A percentile compares a stretch with the other conserved stretches of the same genome.
Evolutionary conservation across 1,140 invertebrate genomes (phyloP).

Genomic region (Theocolax elegans): DNA sequence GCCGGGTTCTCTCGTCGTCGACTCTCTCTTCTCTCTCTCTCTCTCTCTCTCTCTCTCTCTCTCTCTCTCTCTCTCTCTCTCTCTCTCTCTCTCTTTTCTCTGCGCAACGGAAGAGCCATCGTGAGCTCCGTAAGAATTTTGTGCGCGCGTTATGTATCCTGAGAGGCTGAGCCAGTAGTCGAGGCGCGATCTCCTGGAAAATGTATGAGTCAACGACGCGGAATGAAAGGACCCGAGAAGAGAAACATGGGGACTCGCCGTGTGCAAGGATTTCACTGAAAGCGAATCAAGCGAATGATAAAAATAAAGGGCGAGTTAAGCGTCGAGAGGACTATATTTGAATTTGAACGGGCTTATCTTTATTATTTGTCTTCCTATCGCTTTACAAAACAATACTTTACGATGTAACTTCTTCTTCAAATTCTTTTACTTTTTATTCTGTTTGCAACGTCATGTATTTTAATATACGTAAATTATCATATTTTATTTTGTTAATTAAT

Average conservation of each 20-base stretch:
- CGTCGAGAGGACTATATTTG: too few species aligned
- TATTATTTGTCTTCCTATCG: constrained; percentile 10
- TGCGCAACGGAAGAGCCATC: neutral
- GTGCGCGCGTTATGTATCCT: neutral
- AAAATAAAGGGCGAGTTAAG: neutral
- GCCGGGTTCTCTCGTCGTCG: constrained; percentile 9
- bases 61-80: constrained; percentile 19
- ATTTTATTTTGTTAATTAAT: neutral
- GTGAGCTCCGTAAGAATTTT: constrained; percentile 38
- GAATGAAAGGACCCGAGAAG: neutral
- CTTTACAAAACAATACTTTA: neutral
- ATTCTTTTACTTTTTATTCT: neutral
- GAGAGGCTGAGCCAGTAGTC: constrained; percentile 30
- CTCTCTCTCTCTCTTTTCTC: constrained; percentile 2
- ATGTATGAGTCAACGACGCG: constrained; percentile 43
- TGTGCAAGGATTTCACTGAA: neutral
- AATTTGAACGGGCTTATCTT: neutral
- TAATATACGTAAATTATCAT: neutral
- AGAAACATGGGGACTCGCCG: neutral
- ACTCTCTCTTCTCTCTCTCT: constrained; percentile 11
- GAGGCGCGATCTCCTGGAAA: constrained; percentile 43
- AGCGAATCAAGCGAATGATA: neutral
- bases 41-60: constrained; percentile 20
- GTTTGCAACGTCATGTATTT: neutral
- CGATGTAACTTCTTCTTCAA: too few species aligned